A percentile compares a stretch with the other conserved stretches of the same genome.
phyloP scores from a whole-genome alignment of 2,113 vertebrate species.

The Psilopogon haemacephalus region DNA sequence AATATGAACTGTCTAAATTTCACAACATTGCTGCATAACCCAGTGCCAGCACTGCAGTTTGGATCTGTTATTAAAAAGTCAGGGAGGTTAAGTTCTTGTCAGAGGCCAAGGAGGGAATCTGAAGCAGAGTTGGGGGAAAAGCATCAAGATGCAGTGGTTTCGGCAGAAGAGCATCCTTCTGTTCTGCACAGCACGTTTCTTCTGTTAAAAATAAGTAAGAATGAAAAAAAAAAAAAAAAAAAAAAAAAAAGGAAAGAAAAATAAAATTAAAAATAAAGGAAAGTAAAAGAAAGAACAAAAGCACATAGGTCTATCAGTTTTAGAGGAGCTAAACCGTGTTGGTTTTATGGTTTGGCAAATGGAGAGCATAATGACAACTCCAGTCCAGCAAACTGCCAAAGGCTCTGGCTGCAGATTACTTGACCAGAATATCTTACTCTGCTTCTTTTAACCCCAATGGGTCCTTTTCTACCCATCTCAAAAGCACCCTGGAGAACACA shows the following conservation, averaged over 20 bases:
- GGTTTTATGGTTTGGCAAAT: slow-evolving; percentile 55
- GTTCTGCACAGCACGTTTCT: slow-evolving; percentile 19
- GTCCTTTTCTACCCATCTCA: background rate
- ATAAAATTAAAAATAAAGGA: background rate
- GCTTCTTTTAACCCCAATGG: background rate
- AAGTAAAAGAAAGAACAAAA: background rate
- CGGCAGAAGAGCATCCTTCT: slow-evolving; percentile 16
- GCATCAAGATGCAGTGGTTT: background rate
- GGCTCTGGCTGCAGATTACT: background rate
- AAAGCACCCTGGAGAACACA: background rate
- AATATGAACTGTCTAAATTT: background rate
- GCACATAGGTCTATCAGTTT: background rate
- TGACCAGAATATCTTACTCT: background rate
- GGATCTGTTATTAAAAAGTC: background rate
- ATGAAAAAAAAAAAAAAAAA: background rate
- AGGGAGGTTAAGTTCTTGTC: background rate
- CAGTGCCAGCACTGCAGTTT: background rate
- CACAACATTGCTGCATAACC: background rate
- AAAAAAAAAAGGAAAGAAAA: background rate
- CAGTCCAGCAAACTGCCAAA: background rate
- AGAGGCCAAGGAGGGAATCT: background rate
- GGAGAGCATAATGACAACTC: background rate
- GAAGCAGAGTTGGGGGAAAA: background rate
- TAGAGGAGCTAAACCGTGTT: background rate
- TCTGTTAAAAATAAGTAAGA: background rate